Evolutionary conservation across 1,140 invertebrate genomes (phyloP).

Genomic region (Eciton burchellii): DNA sequence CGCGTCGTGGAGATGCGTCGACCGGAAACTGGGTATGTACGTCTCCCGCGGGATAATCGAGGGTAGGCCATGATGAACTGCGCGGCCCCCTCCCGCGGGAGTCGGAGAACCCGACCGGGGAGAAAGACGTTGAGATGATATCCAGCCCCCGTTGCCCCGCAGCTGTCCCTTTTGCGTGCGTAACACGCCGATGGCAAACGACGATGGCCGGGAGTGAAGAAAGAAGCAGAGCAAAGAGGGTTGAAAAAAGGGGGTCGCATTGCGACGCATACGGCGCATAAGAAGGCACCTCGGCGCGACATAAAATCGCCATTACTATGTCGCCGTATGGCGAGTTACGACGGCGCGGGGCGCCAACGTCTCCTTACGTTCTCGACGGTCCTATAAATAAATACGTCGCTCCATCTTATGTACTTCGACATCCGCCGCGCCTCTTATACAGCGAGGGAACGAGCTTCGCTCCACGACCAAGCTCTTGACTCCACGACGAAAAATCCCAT

Average conservation of each 20-base stretch:
- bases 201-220: background rate
- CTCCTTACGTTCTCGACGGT: slow-evolving; percentile 60
- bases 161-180: slow-evolving; percentile 69
- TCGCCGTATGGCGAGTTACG: slow-evolving; percentile 77
- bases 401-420: slow-evolving; percentile 70
- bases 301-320: slow-evolving; percentile 82
- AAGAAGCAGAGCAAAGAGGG: background rate
- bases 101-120: slow-evolving; percentile 55
- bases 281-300: slow-evolving; percentile 71
- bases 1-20: slow-evolving; percentile 12
- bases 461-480: slow-evolving; percentile 45
- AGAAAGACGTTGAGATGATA: slow-evolving; percentile 26
- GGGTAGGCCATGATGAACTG: slow-evolving; percentile 72
- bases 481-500: slow-evolving; percentile 65
- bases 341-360: slow-evolving; percentile 49
- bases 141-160: slow-evolving; percentile 62
- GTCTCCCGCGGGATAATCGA: slow-evolving; percentile 74
- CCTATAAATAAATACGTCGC: slow-evolving; percentile 78
- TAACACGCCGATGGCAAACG: slow-evolving; percentile 65
- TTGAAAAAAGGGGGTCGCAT: slow-evolving; percentile 59
- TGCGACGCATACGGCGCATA: slow-evolving; percentile 44
- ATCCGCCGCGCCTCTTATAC: slow-evolving; percentile 19
- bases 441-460: background rate
- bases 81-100: slow-evolving; percentile 59
- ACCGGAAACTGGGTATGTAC: slow-evolving; percentile 52